These are phyloP conservation scores for Rattus rattus DNA, from an alignment of 2,113 vertebrate genomes.

Conservation along the genomic window DNA sequence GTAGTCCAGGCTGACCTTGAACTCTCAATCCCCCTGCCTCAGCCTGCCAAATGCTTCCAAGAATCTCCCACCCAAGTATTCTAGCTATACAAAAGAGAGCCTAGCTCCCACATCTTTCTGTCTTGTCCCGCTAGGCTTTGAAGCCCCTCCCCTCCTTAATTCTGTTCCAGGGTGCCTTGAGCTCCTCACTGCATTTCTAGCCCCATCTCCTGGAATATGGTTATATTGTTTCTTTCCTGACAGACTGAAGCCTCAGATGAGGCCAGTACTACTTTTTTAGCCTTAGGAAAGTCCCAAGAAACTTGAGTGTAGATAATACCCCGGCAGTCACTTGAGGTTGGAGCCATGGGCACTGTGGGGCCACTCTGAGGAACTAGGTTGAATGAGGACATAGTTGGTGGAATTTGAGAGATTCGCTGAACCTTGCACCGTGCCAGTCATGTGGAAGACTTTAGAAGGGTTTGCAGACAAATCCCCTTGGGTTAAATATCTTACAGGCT, in stretches of 20 bases:
- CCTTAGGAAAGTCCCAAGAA: not conserved
- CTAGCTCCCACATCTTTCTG: not conserved
- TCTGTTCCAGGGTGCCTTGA: not conserved
- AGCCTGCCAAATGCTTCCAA: not conserved
- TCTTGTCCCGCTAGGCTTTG: too few species aligned
- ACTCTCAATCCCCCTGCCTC: not conserved
- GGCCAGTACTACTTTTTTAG: not conserved
- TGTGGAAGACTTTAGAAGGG: slow-evolving; percentile 71
- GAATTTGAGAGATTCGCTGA: slow-evolving; percentile 40
- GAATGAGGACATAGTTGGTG: slow-evolving; percentile 58
- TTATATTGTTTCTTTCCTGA: not conserved
- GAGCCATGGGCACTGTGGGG: not conserved
- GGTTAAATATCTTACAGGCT: slow-evolving; percentile 57
- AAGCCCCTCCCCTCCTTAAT: not conserved
- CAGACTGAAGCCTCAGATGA: not conserved
- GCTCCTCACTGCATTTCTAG: not conserved
- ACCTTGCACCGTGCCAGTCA: slow-evolving; percentile 53
- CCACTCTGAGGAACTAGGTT: not conserved
- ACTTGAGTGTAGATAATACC: not conserved
- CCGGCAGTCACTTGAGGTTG: not conserved
- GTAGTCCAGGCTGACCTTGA: not conserved
- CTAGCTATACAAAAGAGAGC: not conserved
- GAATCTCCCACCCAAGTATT: not conserved
- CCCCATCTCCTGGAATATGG: not conserved
- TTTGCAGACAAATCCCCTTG: slow-evolving; percentile 68